These are phyloP conservation scores for Cyprinus carpio DNA, from an alignment of 2,113 vertebrate species.

Conservation along the genomic window DNA sequence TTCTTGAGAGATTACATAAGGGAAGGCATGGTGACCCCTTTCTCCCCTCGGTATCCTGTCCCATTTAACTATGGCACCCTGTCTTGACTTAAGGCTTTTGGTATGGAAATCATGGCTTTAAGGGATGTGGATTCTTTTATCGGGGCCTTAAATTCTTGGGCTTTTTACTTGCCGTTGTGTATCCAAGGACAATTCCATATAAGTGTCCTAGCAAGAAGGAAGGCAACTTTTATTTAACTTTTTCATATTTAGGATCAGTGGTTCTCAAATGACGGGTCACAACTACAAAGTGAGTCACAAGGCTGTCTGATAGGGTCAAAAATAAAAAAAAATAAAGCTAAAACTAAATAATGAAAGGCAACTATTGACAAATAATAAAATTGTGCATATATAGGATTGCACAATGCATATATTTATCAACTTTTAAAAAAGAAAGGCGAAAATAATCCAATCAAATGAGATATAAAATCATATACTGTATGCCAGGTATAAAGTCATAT, in stretches of 20 bases:
- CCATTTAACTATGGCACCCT: constrained; percentile 56
- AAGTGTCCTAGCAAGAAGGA: background rate
- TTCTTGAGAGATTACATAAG: constrained; percentile 62
- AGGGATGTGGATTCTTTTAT: constrained; percentile 56
- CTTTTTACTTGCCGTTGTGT: constrained; percentile 46
- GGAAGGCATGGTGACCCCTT: constrained; percentile 47
- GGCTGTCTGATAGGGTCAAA: background rate
- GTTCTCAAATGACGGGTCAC: too few relatives aligned
- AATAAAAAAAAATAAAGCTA: background rate
- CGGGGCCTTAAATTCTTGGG: constrained; percentile 50
- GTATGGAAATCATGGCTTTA: constrained; percentile 60
- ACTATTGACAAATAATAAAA: background rate
- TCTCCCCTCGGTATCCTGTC: constrained; percentile 42
- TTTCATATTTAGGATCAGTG: background rate
- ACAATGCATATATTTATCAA: too few relatives aligned
- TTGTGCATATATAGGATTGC: too few relatives aligned
- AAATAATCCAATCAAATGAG: background rate
- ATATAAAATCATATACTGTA: background rate
- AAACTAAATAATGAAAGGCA: background rate
- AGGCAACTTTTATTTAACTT: background rate
- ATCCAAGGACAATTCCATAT: constrained; percentile 54
- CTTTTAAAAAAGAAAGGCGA: background rate
- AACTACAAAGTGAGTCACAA: background rate
- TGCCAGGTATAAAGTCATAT: background rate
- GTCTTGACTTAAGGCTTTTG: constrained; percentile 60